Evolutionary conservation across 2,888 invertebrate species (phyloP).

Genomic region (Drosophila diplacantha): DNA sequence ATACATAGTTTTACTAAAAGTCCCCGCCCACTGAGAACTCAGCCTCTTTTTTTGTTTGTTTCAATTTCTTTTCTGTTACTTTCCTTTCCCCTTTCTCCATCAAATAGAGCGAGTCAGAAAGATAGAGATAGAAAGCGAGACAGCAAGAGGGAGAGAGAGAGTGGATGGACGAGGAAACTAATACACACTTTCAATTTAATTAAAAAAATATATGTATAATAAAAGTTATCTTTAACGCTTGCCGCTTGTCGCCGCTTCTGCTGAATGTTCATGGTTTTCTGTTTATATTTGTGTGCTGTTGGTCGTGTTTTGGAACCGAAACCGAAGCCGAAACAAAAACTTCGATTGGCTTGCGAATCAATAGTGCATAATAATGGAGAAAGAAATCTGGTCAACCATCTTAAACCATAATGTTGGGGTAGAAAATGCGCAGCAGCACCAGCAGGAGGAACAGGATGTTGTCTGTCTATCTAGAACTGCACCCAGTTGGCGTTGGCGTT

Average conservation of each 20-base stretch:
- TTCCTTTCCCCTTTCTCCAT: background rate
- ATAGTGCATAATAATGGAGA: conserved; percentile 11
- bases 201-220: conserved; percentile 24
- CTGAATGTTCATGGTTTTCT: conserved; percentile 19
- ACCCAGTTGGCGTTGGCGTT: conserved; percentile 78
- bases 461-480: conserved; percentile 74
- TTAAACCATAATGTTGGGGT: conserved; percentile 22
- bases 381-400: conserved; percentile 19
- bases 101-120: conserved; percentile 15
- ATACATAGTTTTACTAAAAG: conserved; percentile 33
- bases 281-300: background rate
- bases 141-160: conserved; percentile 2
- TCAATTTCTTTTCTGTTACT: background rate
- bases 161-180: conserved; percentile 26
- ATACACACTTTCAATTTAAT: conserved; percentile 40
- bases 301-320: conserved; percentile 14
- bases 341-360: conserved; percentile 15
- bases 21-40: conserved; percentile 32
- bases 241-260: conserved; percentile 15
- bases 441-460: conserved; percentile 25
- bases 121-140: background rate
- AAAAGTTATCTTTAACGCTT: conserved; percentile 38
- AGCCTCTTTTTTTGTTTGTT: background rate
- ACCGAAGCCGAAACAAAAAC: conserved; percentile 1
- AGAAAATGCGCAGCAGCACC: conserved; percentile 28